Base-by-base conservation (phyloP, 2,888 invertebrate species). In the Galeruca laticollis region DNA sequence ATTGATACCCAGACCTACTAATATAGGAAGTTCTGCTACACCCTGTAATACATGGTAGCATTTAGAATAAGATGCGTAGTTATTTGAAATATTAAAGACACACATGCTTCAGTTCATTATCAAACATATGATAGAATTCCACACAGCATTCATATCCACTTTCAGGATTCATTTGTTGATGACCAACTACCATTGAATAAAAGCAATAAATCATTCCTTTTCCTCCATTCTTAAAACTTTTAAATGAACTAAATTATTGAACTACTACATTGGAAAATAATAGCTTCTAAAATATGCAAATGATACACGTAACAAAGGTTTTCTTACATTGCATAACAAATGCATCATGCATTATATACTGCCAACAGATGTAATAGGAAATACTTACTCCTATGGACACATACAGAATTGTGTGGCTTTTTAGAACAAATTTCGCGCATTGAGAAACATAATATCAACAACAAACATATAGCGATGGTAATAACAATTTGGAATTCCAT, bases 21-120 rank as follows among this genome's bases (percentile, higher is more conserved):
- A 65, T 65, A 47, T 57, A 65, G 31, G 64, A 47, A 57, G 64
- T 47, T 65, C 64, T 65, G 56, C 64, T 65, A 20, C 57, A 18
- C 13, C 57, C 64, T 65, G 64, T 43, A 65, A 65, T 15, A 51
- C 26, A 64, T 10, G 10, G 15, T 51, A 51, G 10, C 20, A 11
- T 26, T 18, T 54, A 54, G 21, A 54, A 26, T 13, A 21, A 15
- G n/a, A 49, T 49, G 13, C 49, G 1, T 13, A 49, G 9, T 11
- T 13, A 49, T 49, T 49, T 49, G 18, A 49, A 49, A 49, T 37
- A 11, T 26, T 26, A 3, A 43, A 43, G 11, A 43, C 43, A 43
- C 43, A 43, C 43, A 43, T 11, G 43, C 6, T 43, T 43, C 15
- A 43, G 15, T 13, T 15, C 15, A 43, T 13, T 13, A 26, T 26